Evolutionary conservation across 2,113 vertebrate species (phyloP).

Genomic region (Oxyura jamaicensis): DNA sequence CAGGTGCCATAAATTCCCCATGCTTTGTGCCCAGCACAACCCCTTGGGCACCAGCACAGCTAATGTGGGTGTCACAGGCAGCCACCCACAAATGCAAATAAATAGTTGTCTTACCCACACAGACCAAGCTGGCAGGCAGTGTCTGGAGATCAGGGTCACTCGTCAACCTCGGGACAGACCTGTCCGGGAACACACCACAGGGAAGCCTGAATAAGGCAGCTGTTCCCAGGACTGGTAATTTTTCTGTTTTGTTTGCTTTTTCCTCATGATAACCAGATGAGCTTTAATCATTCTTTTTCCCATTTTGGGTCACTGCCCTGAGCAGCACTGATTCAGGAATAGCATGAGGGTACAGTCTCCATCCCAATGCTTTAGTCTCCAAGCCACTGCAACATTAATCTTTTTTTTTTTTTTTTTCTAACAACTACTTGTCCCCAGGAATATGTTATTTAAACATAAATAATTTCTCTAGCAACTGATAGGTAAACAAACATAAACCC

Average conservation of each 20-base stretch:
- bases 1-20: not conserved
- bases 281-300: not conserved
- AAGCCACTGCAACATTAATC: not conserved
- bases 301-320: not conserved
- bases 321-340: not conserved
- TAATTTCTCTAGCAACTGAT: not conserved
- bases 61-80: not conserved
- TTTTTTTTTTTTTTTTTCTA: not conserved
- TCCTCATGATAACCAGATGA: not conserved
- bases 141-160: not conserved
- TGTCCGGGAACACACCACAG: not conserved
- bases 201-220: not conserved
- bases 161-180: not conserved
- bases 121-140: not conserved
- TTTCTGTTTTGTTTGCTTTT: not conserved
- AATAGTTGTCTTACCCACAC: not conserved
- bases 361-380: not conserved
- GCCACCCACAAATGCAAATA: not conserved
- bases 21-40: rapidly evolving
- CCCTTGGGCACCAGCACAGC: rapidly evolving
- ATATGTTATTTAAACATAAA: not conserved
- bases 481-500: not conserved
- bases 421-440: not conserved
- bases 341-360: not conserved
- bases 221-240: not conserved